Percentiles rank a stretch among this genome's conserved stretches.
phyloP scores from a whole-genome alignment of 2,888 invertebrate genomes.

The Pseudeuparius sepicola region DNA sequence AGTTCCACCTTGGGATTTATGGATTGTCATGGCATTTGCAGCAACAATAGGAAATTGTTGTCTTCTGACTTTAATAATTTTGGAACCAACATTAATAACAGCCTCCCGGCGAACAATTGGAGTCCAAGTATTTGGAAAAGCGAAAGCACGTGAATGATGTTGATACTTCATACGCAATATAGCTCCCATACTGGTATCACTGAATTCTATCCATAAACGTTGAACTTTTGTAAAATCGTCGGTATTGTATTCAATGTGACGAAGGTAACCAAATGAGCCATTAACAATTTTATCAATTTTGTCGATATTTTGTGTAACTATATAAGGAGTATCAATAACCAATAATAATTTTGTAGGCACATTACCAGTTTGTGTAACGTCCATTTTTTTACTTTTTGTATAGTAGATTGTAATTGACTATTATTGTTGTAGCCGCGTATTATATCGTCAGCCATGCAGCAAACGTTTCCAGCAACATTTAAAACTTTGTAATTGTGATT shows the following conservation, averaged over 20 bases:
- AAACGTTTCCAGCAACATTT: no score
- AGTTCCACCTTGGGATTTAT: conserved; percentile 27
- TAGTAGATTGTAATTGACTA: no score
- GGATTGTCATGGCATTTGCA: conserved; percentile 25
- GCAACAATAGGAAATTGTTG: conserved; percentile 20
- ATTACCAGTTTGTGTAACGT: no score
- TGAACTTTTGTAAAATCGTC: conserved; percentile 9
- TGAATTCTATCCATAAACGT: conserved; percentile 14
- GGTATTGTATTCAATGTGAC: conserved; percentile 8
- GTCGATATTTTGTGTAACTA: no score
- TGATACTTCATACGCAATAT: conserved; percentile 11
- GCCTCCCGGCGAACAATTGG: conserved; percentile 12
- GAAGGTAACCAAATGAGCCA: conserved; percentile 12
- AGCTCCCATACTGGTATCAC: conserved; percentile 9
- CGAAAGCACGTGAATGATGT: conserved; percentile 11
- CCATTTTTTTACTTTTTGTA: no score
- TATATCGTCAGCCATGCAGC: no score
- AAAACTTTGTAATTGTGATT: conserved; percentile 14
- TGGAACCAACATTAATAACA: no score
- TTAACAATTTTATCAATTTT: no score
- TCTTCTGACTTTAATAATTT: no score
- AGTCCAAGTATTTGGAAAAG: conserved; percentile 10
- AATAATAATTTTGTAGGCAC: no score
- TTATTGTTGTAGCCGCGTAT: no score
- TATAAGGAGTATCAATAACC: no score